A percentile compares a stretch with the other conserved stretches of the same genome.
Conservation (phyloP, 2,888 invertebrate genomes). For the Molanna angustata region DNA sequence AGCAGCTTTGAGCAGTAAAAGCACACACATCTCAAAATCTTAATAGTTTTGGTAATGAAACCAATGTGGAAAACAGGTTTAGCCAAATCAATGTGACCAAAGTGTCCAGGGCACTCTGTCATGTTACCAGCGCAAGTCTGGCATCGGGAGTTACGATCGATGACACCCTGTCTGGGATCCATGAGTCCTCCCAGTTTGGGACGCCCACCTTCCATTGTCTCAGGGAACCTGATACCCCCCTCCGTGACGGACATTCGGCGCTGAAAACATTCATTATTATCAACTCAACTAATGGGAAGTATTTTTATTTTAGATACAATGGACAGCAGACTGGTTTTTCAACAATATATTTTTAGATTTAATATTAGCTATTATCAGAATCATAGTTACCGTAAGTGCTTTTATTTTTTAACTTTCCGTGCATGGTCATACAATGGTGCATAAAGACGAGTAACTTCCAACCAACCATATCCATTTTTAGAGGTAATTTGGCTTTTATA, state of each 20-base stretch:
- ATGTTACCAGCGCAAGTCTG: slow-evolving; percentile 97
- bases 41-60: slow-evolving; percentile 95
- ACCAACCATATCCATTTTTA: no score
- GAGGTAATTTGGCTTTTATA: no score
- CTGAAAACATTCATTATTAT: slow-evolving; percentile 52
- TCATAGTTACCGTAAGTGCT: no score
- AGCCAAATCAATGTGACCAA: slow-evolving; percentile 96
- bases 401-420: no score
- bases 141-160: slow-evolving; percentile 89
- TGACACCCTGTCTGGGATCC: slow-evolving; percentile 98
- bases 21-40: slow-evolving; percentile 97
- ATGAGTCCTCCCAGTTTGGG: slow-evolving; percentile 98
- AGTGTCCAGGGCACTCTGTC: slow-evolving; percentile 99
- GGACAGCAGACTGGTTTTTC: no score
- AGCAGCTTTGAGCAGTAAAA: slow-evolving; percentile 98
- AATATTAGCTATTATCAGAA: no score
- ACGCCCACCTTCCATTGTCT: slow-evolving; percentile 97
- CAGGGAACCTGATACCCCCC: slow-evolving; percentile 94
- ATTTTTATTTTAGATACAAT: no score
- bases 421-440: no score
- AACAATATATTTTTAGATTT: no score
- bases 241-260: slow-evolving; percentile 98
- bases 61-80: slow-evolving; percentile 99
- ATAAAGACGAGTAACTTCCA: no score
- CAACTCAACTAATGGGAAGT: no score